Percentiles rank a stretch among this genome's conserved stretches.
phyloP scores from a whole-genome alignment of 2,113 vertebrate species.

The Megaceryle maxima region DNA sequence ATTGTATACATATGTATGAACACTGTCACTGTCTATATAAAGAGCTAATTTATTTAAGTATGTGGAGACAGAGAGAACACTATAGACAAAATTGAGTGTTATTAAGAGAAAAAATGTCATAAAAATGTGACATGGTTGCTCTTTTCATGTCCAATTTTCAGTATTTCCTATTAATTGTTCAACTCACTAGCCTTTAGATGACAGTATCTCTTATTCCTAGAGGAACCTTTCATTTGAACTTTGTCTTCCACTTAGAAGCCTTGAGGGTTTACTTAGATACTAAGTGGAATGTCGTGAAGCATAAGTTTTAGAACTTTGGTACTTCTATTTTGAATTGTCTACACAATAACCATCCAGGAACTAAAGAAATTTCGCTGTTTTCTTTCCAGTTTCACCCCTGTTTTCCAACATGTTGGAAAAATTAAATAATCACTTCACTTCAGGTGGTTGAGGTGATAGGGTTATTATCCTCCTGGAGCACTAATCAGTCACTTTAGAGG shows the following conservation, averaged over 20 bases:
- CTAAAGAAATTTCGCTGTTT: neutral
- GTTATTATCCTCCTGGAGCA: neutral
- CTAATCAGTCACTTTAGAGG: neutral
- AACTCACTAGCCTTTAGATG: neutral
- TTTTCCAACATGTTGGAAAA: neutral
- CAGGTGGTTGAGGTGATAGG: neutral
- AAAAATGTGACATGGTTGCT: neutral
- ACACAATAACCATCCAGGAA: neutral
- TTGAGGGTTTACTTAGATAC: slow-evolving; percentile 19
- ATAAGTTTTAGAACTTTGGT: neutral
- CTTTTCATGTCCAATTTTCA: neutral
- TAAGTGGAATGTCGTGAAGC: neutral
- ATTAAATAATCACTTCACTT: neutral
- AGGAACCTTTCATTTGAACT: neutral
- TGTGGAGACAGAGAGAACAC: neutral
- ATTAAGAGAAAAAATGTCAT: neutral
- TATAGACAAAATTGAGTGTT: neutral
- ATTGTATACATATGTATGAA: neutral
- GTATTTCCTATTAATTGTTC: slow-evolving; percentile 42
- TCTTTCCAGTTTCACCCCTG: neutral
- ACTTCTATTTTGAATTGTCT: neutral
- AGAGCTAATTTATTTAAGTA: neutral
- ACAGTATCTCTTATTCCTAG: neutral
- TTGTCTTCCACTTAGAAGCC: slow-evolving; percentile 24
- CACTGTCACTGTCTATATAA: neutral